Evolutionary conservation across 2,888 invertebrate genomes (phyloP).

Genomic region (Erebia epiphron): DNA sequence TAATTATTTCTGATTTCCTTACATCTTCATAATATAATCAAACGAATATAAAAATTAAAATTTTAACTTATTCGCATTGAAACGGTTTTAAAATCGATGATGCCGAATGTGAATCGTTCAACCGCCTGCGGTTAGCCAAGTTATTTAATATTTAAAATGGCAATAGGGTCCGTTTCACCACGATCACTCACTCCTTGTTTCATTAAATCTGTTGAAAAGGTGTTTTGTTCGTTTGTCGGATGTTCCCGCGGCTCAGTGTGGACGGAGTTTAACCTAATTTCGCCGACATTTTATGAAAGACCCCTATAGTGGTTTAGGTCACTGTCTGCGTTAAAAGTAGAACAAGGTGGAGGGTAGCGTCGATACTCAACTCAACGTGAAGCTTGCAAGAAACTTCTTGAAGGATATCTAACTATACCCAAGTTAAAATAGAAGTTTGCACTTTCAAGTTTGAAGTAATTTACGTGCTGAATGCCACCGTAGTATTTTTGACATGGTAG

Average conservation of each 20-base stretch:
- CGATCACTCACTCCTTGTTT: constrained; percentile 7
- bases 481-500: not conserved
- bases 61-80: not conserved
- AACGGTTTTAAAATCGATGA: not conserved
- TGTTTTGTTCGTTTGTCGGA: constrained; percentile 41
- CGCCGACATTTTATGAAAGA: constrained; percentile 51
- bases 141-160: constrained; percentile 24
- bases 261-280: constrained; percentile 68
- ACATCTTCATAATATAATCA: too few species aligned
- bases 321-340: constrained; percentile 47
- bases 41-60: not conserved
- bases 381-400: constrained; percentile 25
- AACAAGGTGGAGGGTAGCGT: constrained; percentile 45
- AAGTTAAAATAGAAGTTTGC: constrained; percentile 7
- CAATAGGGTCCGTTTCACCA: constrained; percentile 26
- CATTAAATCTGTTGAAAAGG: constrained; percentile 41
- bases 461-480: not conserved
- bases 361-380: constrained; percentile 28
- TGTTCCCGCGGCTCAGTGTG: constrained; percentile 35
- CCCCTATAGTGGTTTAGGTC: constrained; percentile 46
- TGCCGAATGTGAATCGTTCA: not conserved
- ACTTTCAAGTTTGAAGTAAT: not conserved
- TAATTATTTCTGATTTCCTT: too few species aligned
- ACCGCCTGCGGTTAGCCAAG: constrained; percentile 11
- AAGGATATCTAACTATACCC: constrained; percentile 1